These are phyloP conservation scores for Mylabris phalerata DNA, from an alignment of 1,140 invertebrate species.

Conservation along the genomic window DNA sequence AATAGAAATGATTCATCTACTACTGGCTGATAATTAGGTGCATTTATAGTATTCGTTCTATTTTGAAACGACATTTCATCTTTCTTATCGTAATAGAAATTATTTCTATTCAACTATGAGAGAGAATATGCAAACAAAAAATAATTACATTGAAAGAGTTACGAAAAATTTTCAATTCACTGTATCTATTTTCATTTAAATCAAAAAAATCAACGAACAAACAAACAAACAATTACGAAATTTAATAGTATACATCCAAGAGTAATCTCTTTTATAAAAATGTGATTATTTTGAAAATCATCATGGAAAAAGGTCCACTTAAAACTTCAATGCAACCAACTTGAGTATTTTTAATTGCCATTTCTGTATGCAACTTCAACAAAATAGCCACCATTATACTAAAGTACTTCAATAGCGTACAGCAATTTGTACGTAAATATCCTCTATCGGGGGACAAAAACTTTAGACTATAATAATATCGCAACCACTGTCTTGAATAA, in stretches of 20 bases:
- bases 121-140: not conserved
- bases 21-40: conserved; percentile 9
- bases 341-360: conserved; percentile 10
- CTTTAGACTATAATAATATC: conserved; percentile 1
- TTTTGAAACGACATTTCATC: conserved; percentile 8
- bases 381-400: conserved; percentile 5
- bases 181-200: too few species aligned
- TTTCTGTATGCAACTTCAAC: conserved; percentile 4
- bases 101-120: conserved; percentile 11
- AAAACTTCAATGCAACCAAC: not conserved
- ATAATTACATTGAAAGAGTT: too few species aligned
- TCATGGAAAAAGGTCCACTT: too few species aligned
- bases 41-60: conserved; percentile 5
- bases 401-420: conserved; percentile 3
- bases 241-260: too few species aligned
- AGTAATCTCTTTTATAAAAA: too few species aligned
- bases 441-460: conserved; percentile 7
- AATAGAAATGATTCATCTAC: conserved; percentile 13
- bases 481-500: conserved; percentile 1
- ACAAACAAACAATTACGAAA: too few species aligned
- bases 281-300: too few species aligned
- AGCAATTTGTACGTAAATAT: conserved; percentile 11
- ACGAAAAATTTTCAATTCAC: too few species aligned
- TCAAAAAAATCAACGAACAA: too few species aligned
- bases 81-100: conserved; percentile 5